Conservation (phyloP, 2,888 invertebrate genomes). For the Ferrisia virgata region DNA sequence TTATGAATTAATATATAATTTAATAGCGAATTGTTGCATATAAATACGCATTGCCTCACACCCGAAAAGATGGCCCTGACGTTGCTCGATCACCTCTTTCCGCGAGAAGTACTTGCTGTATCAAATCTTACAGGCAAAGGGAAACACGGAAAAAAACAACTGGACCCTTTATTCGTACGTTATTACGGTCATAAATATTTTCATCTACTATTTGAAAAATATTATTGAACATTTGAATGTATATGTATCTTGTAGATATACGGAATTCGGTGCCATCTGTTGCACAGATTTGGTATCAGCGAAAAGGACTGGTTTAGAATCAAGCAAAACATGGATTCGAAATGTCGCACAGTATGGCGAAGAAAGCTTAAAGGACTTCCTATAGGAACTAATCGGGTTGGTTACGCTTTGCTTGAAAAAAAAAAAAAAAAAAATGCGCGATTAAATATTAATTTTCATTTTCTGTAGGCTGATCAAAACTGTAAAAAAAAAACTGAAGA, state of each 20-base stretch:
- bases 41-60: slow-evolving; percentile 57
- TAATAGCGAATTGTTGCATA: slow-evolving; percentile 55
- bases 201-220: not conserved
- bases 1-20: slow-evolving; percentile 20
- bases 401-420: not conserved
- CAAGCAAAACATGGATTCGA: slow-evolving; percentile 58
- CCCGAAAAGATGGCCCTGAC: slow-evolving; percentile 59
- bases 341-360: slow-evolving; percentile 57
- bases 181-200: slow-evolving; percentile 47
- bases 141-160: slow-evolving; percentile 57
- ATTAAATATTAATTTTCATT: not conserved
- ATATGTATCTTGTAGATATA: slow-evolving; percentile 50
- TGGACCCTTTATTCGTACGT: slow-evolving; percentile 57
- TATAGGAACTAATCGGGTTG: slow-evolving; percentile 47
- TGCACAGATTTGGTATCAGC: slow-evolving; percentile 56
- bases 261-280: slow-evolving; percentile 55
- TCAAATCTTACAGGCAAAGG: slow-evolving; percentile 58
- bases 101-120: slow-evolving; percentile 56
- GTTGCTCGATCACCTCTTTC: slow-evolving; percentile 57
- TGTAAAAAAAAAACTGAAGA: not conserved
- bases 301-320: slow-evolving; percentile 58
- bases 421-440: too few relatives aligned
- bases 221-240: not conserved
- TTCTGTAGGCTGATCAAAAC: slow-evolving; percentile 19
- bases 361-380: slow-evolving; percentile 50